phyloP scores from a whole-genome alignment of 2,888 invertebrate species.

The Plagodis pulveraria region DNA sequence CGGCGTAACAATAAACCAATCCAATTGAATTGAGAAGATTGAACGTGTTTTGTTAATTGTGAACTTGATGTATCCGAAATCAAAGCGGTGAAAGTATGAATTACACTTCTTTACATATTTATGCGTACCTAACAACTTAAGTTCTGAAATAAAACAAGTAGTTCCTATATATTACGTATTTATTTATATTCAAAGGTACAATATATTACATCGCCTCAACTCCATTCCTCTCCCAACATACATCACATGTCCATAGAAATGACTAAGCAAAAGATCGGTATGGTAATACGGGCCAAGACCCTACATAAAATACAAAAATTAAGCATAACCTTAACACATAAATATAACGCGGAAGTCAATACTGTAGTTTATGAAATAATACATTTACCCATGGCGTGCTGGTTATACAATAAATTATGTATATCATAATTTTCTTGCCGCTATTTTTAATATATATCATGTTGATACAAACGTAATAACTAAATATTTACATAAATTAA shows the following conservation, averaged over 20 bases:
- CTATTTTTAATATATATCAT: constrained; percentile 40
- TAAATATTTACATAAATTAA: constrained; percentile 50
- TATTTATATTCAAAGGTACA: constrained; percentile 85
- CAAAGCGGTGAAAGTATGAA: too few species aligned
- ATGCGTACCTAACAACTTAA: too few species aligned
- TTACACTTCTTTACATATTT: too few species aligned
- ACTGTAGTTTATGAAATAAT: constrained; percentile 78
- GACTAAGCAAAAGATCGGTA: constrained; percentile 78
- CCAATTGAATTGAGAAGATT: too few species aligned
- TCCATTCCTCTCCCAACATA: constrained; percentile 69
- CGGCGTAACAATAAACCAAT: too few species aligned
- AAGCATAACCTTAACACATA: constrained; percentile 77
- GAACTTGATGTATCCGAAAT: too few species aligned
- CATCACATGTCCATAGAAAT: constrained; percentile 74
- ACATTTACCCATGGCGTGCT: constrained; percentile 68
- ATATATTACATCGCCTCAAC: constrained; percentile 83
- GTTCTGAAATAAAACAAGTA: constrained; percentile 54
- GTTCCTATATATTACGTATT: constrained; percentile 83
- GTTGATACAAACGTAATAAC: constrained; percentile 55
- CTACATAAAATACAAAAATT: constrained; percentile 80
- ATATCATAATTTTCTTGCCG: constrained; percentile 54
- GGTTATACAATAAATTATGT: constrained; percentile 77
- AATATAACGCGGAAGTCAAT: constrained; percentile 79
- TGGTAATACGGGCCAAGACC: constrained; percentile 72
- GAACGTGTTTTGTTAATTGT: too few species aligned